Base-by-base conservation (phyloP, 2,888 invertebrate genomes). In the Oscheius onirici region DNA sequence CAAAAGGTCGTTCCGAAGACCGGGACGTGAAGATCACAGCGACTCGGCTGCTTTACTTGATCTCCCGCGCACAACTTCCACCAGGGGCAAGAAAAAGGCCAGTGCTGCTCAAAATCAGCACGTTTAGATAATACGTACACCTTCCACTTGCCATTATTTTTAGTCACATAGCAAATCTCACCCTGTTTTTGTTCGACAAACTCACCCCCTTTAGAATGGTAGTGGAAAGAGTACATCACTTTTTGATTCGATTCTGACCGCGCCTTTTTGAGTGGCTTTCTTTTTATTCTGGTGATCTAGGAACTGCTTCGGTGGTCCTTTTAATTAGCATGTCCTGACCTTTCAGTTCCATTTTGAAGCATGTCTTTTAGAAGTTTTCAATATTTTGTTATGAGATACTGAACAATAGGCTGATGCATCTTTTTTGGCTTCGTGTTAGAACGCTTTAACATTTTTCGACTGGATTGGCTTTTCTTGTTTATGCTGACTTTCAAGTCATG, bases 1-100 rank as follows among this genome's bases (percentile, higher is more conserved):
- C 65, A 85, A 85, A 71, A 76, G 85, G 52, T 83, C 82, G 20
- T 85, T 85, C 68, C 82, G 85, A 41, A 77, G 79, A 57, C 77
- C 77, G 22, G 76, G 72, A 58, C 71, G 77, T 46, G 74, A 76
- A 20, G 75, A 79, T 52, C 84, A 83, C 73, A 79, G 80, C 58
- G 84, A 81, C 68, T 76, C 81, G 49, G 81, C 83, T 17, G 84
- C 84, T 3, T 75, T 86, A 28, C 74, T 85, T 58, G 81, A 86
- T 63, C 81, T 85, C 67, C 83, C 83, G 72, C 76, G 83, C 55
- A 78, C 77, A 55, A 73, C 81, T 28, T 74, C 82, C 69, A 73
- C 79, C 54, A 71, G 76, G 49, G 77, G 73, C 40, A 80, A 78
- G 74, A 83, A 84, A 80, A 83, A 83, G 83, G 83, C 79, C 73